Evolutionary conservation across 2,797 vertebrate species (phyloP).

Genomic region (Clarias platycephalus): DNA sequence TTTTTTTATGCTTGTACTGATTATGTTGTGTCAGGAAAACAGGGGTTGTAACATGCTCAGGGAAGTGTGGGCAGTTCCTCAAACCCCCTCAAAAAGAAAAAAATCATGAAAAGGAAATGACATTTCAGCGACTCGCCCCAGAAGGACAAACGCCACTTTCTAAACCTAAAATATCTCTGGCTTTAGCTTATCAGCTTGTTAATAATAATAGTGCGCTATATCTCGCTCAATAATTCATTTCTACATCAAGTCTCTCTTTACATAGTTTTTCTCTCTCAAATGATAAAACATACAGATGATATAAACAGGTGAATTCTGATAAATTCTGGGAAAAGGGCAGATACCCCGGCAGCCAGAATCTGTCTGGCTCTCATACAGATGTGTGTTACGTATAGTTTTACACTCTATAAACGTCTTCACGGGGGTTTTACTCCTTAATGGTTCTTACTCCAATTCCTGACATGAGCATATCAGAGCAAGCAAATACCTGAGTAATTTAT

Average conservation of each 20-base stretch:
- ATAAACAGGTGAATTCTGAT: neutral
- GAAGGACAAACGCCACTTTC: neutral
- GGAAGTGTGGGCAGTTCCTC: neutral
- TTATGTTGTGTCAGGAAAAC: neutral
- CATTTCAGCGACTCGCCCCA: neutral
- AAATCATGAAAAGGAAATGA: neutral
- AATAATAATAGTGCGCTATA: neutral
- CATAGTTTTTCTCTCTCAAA: neutral
- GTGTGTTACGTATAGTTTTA: neutral
- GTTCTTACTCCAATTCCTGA: neutral
- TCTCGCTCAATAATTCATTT: neutral
- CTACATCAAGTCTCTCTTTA: neutral
- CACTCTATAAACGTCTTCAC: neutral
- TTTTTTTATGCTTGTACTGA: neutral
- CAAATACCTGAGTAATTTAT: neutral
- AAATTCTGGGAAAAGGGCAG: neutral
- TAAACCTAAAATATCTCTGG: neutral
- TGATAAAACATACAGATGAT: neutral
- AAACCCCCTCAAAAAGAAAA: neutral
- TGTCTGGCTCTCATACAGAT: neutral
- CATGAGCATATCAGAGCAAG: constrained; percentile 7
- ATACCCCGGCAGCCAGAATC: neutral
- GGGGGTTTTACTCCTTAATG: neutral
- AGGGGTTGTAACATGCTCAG: neutral
- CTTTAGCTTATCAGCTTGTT: neutral